Evolutionary conservation across 2,888 invertebrate genomes (phyloP).

Genomic region (Drosophila peninsularis): DNA sequence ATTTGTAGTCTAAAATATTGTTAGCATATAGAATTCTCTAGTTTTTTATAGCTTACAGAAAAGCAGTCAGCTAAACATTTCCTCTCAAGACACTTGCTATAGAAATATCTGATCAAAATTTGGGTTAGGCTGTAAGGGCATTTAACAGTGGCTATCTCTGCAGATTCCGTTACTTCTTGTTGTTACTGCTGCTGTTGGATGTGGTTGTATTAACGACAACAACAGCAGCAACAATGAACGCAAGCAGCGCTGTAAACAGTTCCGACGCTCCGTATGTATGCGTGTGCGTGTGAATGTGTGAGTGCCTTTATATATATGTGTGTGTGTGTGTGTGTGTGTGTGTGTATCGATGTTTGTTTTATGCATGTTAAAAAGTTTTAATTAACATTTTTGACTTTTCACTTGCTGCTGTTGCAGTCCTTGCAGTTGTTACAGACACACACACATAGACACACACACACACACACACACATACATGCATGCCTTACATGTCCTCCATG

Average conservation of each 20-base stretch:
- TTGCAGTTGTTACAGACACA: conserved; percentile 31
- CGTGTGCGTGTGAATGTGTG: conserved; percentile 13
- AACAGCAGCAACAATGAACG: conserved; percentile 29
- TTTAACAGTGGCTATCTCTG: neutral
- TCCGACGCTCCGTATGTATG: conserved; percentile 11
- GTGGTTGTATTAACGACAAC: conserved; percentile 48
- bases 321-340: conserved; percentile 22
- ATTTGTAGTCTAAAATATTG: no score
- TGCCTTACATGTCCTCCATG: conserved; percentile 16
- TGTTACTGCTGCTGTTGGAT: conserved; percentile 17
- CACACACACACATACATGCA: neutral
- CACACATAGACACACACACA: neutral
- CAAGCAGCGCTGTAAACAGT: conserved; percentile 42
- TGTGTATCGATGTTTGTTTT: conserved; percentile 62
- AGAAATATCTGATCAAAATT: no score
- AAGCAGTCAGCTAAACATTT: no score
- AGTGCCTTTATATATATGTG: neutral
- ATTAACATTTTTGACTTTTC: conserved; percentile 79
- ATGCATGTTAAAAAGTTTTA: conserved; percentile 77
- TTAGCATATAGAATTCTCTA: no score
- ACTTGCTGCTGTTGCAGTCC: conserved; percentile 49
- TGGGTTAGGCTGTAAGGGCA: neutral
- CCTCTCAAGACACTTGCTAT: neutral
- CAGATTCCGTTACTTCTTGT: conserved; percentile 3
- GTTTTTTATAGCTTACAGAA: no score